Evolutionary conservation across 2,797 vertebrate species (phyloP).

Genomic region (Melanogrammus aeglefinus): DNA sequence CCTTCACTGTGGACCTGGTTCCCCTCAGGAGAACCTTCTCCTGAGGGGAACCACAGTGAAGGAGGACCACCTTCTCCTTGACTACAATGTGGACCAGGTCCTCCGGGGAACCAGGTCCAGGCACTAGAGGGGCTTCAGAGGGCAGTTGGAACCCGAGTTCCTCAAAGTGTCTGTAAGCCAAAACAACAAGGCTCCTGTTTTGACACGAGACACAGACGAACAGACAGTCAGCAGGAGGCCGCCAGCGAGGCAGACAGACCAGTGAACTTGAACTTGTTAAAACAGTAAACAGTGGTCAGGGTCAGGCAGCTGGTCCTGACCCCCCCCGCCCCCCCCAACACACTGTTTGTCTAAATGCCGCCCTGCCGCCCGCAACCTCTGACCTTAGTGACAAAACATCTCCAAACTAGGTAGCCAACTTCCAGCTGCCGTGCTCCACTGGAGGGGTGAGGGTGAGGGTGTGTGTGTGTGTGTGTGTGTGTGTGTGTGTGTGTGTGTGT

Average conservation of each 20-base stretch:
- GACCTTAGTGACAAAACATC: slow-evolving; percentile 54
- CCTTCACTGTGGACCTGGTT: too few relatives aligned
- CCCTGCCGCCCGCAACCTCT: neutral
- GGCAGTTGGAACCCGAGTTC: too few relatives aligned
- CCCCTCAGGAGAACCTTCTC: too few relatives aligned
- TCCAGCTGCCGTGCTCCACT: slow-evolving; percentile 17
- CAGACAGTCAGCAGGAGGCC: too few relatives aligned
- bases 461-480: neutral
- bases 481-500: neutral
- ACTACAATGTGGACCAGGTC: too few relatives aligned
- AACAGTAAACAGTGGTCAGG: neutral
- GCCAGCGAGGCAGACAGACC: too few relatives aligned
- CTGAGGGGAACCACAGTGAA: too few relatives aligned
- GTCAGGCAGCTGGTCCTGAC: neutral
- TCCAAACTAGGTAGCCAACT: slow-evolving; percentile 40
- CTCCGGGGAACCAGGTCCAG: too few relatives aligned
- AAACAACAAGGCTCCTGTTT: neutral
- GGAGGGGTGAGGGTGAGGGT: neutral
- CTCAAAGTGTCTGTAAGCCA: neutral
- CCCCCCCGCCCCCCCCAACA: neutral
- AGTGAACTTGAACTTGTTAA: neutral
- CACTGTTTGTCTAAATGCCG: slow-evolving; percentile 38
- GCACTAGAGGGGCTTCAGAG: too few relatives aligned
- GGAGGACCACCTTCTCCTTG: too few relatives aligned
- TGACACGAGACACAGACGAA: neutral